phyloP scores from a whole-genome alignment of 2,113 vertebrate genomes.

The Heteronetta atricapilla region DNA sequence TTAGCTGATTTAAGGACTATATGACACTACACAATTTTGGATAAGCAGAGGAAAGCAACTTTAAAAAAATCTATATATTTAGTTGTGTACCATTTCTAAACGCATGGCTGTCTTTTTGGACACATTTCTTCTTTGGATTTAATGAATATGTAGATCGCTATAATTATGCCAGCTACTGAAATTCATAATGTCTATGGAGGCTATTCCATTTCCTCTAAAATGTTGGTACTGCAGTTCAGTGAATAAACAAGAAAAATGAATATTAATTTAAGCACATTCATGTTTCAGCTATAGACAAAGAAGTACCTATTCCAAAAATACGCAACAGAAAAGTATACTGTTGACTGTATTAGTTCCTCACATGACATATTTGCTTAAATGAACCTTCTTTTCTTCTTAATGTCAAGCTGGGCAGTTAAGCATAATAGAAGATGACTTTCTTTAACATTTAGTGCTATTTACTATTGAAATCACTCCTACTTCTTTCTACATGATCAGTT shows the following conservation, averaged over 20 bases:
- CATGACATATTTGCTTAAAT: conserved; percentile 72
- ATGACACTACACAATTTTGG: conserved; percentile 62
- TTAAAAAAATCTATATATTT: conserved; percentile 76
- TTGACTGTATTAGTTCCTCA: conserved; percentile 69
- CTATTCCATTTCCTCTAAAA: conserved; percentile 82
- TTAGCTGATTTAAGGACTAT: conserved; percentile 65
- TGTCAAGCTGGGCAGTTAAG: conserved; percentile 76
- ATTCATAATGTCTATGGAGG: conserved; percentile 85
- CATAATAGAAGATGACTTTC: conserved; percentile 76
- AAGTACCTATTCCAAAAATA: conserved; percentile 74
- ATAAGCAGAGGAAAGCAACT: conserved; percentile 71
- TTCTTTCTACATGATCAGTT: conserved; percentile 82
- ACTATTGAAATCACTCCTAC: conserved; percentile 74
- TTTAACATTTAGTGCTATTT: conserved; percentile 78
- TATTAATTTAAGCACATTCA: conserved; percentile 78
- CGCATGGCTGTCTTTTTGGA: conserved; percentile 85
- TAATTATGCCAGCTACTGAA: conserved; percentile 87
- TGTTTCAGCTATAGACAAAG: conserved; percentile 76
- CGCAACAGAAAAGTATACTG: conserved; percentile 52
- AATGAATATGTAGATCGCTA: conserved; percentile 89
- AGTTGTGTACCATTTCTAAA: conserved; percentile 78
- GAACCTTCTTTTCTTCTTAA: conserved; percentile 75
- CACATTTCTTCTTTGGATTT: conserved; percentile 82
- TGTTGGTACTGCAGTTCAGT: conserved; percentile 80
- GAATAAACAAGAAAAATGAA: conserved; percentile 82